Evolutionary conservation across 2,888 invertebrate species (phyloP).

Genomic region (Tridacna gigas): DNA sequence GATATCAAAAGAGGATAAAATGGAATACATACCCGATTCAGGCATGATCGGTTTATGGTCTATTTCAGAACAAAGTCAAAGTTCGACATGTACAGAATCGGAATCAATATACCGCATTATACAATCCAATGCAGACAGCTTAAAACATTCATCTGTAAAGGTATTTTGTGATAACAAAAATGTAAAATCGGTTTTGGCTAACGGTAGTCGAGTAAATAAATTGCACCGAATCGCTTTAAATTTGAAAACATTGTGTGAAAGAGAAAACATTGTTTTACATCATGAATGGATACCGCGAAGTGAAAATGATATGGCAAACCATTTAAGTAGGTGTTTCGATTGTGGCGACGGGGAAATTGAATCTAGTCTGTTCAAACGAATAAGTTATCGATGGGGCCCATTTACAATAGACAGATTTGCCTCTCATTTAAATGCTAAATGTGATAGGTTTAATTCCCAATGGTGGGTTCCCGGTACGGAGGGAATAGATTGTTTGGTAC

Average conservation of each 20-base stretch:
- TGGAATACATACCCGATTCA: neutral
- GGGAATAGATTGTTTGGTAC: conserved; percentile 21
- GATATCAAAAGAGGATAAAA: neutral
- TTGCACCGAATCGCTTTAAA: neutral
- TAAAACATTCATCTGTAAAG: neutral
- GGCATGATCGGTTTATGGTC: neutral
- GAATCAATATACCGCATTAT: neutral
- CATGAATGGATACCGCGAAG: conserved; percentile 3
- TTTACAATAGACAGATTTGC: conserved; percentile 20
- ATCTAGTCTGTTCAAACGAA: neutral
- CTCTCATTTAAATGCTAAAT: conserved; percentile 22
- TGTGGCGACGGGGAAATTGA: neutral
- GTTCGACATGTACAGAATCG: neutral
- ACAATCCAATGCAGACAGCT: neutral
- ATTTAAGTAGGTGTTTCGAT: neutral
- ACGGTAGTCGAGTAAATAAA: neutral
- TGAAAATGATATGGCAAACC: neutral
- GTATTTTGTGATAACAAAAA: neutral
- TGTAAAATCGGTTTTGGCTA: neutral
- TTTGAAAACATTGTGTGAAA: neutral
- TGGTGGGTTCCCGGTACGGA: conserved; percentile 25
- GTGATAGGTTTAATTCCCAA: conserved; percentile 34
- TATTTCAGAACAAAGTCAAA: neutral
- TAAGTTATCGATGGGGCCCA: neutral
- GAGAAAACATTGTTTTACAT: neutral